Percentiles rank a stretch among this genome's conserved stretches.
Conservation (phyloP, 53 echinoderm and acorn worm species). For the Luidia sarsii region DNA sequence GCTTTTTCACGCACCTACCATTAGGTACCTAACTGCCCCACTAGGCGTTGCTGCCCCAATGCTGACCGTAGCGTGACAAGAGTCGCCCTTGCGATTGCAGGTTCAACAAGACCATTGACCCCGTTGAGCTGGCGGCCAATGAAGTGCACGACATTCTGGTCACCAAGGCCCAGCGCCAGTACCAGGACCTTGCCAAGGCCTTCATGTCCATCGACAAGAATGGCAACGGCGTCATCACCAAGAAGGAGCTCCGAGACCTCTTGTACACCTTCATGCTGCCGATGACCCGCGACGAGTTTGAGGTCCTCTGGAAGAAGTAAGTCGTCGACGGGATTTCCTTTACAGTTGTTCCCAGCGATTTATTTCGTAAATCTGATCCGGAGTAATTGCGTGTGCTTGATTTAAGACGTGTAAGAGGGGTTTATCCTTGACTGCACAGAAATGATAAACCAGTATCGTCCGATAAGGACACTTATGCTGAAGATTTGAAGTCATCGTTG, state of each 20-base stretch:
- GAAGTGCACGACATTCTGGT: slow-evolving; percentile 94
- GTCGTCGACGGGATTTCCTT: background rate
- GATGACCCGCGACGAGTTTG: slow-evolving; percentile 93
- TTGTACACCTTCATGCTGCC: slow-evolving; percentile 96
- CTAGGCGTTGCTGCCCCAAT: no score
- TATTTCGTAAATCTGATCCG: no score
- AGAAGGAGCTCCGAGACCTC: slow-evolving; percentile 92
- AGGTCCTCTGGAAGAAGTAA: slow-evolving; percentile 84
- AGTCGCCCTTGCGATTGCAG: no score
- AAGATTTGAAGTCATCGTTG: no score
- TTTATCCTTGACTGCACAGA: no score
- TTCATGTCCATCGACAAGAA: slow-evolving; percentile 94
- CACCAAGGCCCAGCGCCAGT: slow-evolving; percentile 91
- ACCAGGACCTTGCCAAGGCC: slow-evolving; percentile 94
- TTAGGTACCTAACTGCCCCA: no score
- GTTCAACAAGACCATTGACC: slow-evolving; percentile 84
- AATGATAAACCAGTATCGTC: no score
- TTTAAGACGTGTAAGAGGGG: no score
- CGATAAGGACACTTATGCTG: no score
- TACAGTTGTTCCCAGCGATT: background rate
- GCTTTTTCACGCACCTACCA: no score
- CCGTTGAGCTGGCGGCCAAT: slow-evolving; percentile 85
- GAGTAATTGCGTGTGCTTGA: no score
- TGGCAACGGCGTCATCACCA: slow-evolving; percentile 94
- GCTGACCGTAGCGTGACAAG: no score